Evolutionary conservation across 2,888 invertebrate genomes (phyloP).

Genomic region (Tetrapedia diversipes): DNA sequence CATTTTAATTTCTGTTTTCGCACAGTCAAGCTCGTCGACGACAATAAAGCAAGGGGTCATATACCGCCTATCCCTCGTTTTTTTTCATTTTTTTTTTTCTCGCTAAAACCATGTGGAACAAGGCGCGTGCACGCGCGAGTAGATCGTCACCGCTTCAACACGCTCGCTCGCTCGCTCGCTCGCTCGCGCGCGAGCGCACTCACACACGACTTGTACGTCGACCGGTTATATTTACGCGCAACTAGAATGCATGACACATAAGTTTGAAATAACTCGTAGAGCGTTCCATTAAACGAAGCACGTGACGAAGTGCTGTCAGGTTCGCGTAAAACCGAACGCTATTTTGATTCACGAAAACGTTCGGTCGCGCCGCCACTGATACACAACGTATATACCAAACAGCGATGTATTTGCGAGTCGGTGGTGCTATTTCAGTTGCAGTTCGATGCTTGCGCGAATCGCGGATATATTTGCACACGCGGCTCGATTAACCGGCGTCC

Average conservation of each 20-base stretch:
- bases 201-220: constrained; percentile 15
- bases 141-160: neutral
- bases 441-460: constrained; percentile 47
- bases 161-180: neutral
- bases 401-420: constrained; percentile 34
- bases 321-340: constrained; percentile 63
- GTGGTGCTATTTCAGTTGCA: constrained; percentile 48
- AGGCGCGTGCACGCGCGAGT: neutral
- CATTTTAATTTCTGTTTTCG: too few relatives aligned
- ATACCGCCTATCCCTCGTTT: too few relatives aligned
- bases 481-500: constrained; percentile 42
- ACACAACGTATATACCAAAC: constrained; percentile 45
- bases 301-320: constrained; percentile 70
- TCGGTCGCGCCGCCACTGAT: constrained; percentile 38
- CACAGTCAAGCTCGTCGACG: too few relatives aligned
- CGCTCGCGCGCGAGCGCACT: neutral
- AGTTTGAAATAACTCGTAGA: constrained; percentile 73
- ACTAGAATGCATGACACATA: constrained; percentile 75
- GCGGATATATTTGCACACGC: constrained; percentile 43
- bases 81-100: too few relatives aligned
- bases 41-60: too few relatives aligned
- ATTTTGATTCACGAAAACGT: constrained; percentile 64
- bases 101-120: too few relatives aligned
- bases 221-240: constrained; percentile 70
- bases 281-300: constrained; percentile 71